phyloP scores from a whole-genome alignment of 2,888 invertebrate species.

The Miltochrista miniata region DNA sequence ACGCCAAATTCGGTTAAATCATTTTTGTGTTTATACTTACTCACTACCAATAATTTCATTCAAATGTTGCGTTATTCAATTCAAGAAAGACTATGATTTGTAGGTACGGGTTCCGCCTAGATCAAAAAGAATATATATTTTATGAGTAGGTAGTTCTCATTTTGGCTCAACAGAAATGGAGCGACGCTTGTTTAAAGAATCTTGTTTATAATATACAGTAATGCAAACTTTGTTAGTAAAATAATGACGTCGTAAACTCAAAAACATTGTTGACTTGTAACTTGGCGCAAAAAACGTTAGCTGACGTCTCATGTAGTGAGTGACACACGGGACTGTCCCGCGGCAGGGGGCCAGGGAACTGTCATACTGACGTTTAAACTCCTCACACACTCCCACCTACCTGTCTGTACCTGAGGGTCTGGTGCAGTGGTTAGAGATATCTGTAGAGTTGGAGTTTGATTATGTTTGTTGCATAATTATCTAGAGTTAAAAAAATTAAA shows the following conservation, averaged over 20 bases:
- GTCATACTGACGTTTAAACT: conserved; percentile 59
- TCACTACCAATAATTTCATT: too few relatives aligned
- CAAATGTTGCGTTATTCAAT: too few relatives aligned
- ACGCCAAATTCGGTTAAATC: too few relatives aligned
- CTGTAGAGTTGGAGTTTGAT: conserved; percentile 39
- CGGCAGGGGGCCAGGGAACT: conserved; percentile 68
- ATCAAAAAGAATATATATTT: too few relatives aligned
- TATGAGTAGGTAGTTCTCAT: too few relatives aligned
- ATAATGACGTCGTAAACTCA: conserved; percentile 47
- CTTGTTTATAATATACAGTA: neutral
- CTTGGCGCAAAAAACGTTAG: conserved; percentile 46
- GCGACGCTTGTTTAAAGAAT: too few relatives aligned
- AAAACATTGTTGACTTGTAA: conserved; percentile 21
- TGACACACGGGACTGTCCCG: conserved; percentile 64
- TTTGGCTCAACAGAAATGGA: too few relatives aligned
- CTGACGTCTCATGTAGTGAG: conserved; percentile 60
- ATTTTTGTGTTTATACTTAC: too few relatives aligned
- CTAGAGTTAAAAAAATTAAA: too few relatives aligned
- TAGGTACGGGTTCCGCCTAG: too few relatives aligned
- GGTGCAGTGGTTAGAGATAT: conserved; percentile 25
- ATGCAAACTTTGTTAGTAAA: conserved; percentile 19
- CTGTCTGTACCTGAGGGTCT: conserved; percentile 42
- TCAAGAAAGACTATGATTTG: too few relatives aligned
- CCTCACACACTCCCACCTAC: conserved; percentile 59
- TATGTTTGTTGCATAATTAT: conserved; percentile 23